phyloP scores from a whole-genome alignment of 2,797 vertebrate species.

The Hipposideros larvatus region DNA sequence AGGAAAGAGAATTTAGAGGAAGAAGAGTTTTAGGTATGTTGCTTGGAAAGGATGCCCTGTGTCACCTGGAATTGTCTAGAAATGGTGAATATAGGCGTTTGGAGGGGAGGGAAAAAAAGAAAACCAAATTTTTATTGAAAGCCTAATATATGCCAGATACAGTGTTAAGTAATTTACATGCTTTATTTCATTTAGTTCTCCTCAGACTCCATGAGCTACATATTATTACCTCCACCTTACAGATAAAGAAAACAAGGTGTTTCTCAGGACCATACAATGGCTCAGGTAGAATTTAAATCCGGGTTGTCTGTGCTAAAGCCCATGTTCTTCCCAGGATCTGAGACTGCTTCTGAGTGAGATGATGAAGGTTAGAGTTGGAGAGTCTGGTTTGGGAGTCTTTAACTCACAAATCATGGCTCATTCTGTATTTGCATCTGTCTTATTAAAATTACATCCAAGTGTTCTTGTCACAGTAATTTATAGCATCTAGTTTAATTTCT shows the following conservation, averaged over 20 bases:
- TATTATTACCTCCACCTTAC: neutral
- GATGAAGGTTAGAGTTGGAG: neutral
- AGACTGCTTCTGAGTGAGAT: neutral
- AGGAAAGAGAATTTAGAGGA: neutral
- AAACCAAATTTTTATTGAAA: neutral
- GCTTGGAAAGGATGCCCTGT: neutral
- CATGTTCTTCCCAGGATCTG: neutral
- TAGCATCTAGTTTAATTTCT: neutral
- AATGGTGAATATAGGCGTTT: neutral
- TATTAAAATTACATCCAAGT: neutral
- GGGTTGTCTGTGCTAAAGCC: neutral
- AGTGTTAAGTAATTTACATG: neutral
- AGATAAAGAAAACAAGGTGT: neutral
- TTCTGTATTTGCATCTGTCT: neutral
- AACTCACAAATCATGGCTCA: neutral
- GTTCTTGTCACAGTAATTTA: neutral
- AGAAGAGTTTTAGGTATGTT: neutral
- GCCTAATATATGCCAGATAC: neutral
- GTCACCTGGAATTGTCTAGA: neutral
- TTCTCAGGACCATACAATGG: neutral
- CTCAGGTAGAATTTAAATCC: neutral
- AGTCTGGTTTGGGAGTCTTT: neutral
- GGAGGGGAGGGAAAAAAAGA: neutral
- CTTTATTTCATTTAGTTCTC: neutral
- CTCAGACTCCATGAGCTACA: neutral